Evolutionary conservation across 2,797 vertebrate genomes (phyloP).

Genomic region (Euthynnus affinis): DNA sequence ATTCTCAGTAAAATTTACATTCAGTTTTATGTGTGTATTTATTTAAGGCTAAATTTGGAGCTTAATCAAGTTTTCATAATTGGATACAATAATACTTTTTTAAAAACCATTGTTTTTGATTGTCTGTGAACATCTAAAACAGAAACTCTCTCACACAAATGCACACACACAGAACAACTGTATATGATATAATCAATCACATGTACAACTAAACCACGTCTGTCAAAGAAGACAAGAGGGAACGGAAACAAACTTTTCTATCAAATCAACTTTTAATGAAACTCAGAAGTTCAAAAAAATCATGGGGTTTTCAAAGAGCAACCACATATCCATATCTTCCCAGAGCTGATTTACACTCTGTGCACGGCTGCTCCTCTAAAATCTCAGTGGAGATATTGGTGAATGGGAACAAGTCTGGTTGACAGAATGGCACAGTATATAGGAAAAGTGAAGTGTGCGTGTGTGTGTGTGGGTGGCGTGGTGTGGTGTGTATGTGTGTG

Average conservation of each 20-base stretch:
- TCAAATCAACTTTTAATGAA: slow-evolving; percentile 67
- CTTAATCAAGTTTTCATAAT: neutral
- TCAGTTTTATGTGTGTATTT: neutral
- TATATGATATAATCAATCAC: neutral
- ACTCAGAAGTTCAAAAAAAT: slow-evolving; percentile 48
- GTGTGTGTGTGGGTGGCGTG: slow-evolving; percentile 29
- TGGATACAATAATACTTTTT: neutral
- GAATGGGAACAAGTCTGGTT: slow-evolving; percentile 56
- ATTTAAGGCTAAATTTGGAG: neutral
- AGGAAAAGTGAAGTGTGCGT: slow-evolving; percentile 46
- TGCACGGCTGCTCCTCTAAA: slow-evolving; percentile 61
- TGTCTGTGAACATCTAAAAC: neutral
- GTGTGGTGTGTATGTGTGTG: slow-evolving; percentile 35
- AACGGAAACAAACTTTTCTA: slow-evolving; percentile 17
- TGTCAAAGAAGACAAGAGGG: slow-evolving; percentile 2
- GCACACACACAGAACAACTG: neutral
- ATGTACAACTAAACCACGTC: neutral
- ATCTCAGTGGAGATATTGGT: slow-evolving; percentile 64
- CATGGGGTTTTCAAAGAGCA: slow-evolving; percentile 50
- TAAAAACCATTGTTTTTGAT: no score
- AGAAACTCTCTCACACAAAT: neutral
- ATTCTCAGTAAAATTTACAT: neutral
- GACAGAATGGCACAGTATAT: slow-evolving; percentile 50
- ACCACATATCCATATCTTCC: slow-evolving; percentile 41
- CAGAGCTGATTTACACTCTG: slow-evolving; percentile 39